Conservation (phyloP, 2,888 invertebrate genomes). For the Agrenia bidenticulata region DNA sequence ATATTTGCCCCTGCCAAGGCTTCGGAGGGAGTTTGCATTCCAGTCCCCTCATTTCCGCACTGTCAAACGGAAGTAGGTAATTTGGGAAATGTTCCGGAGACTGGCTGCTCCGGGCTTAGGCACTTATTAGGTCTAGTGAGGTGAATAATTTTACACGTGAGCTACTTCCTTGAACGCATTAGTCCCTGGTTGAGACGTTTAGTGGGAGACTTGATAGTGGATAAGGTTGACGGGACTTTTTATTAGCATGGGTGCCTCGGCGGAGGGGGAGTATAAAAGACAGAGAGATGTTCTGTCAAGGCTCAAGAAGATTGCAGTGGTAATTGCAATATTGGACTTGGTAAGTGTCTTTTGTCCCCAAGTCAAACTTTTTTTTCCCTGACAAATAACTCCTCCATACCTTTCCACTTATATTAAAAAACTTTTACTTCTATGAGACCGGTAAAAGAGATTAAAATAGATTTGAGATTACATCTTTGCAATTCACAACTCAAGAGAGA, state of each 20-base stretch:
- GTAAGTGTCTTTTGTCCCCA: constrained; percentile 31
- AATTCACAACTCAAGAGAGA: not conserved
- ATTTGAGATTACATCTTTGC: constrained; percentile 1
- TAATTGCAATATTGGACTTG: constrained; percentile 41
- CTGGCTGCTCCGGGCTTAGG: too few species aligned
- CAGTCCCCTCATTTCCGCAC: too few species aligned
- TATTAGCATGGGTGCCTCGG: not conserved
- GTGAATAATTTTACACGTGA: too few species aligned
- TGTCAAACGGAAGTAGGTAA: too few species aligned
- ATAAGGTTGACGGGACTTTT: not conserved
- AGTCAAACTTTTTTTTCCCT: not conserved
- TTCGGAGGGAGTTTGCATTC: too few species aligned
- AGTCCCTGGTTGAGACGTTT: too few species aligned
- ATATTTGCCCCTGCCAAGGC: too few species aligned
- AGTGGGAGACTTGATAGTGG: too few species aligned
- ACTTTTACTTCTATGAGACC: not conserved
- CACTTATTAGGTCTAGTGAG: too few species aligned
- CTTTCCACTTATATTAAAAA: not conserved
- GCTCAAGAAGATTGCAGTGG: constrained; percentile 19
- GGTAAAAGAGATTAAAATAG: constrained; percentile 7
- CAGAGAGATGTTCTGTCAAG: constrained; percentile 7
- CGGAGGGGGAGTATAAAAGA: constrained; percentile 10
- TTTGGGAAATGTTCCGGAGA: too few species aligned
- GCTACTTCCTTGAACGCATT: too few species aligned
- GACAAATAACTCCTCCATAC: not conserved